Percentiles rank a stretch among this genome's conserved stretches.
Evolutionary conservation across 2,113 vertebrate genomes (phyloP).

Genomic region (Uria aalge): DNA sequence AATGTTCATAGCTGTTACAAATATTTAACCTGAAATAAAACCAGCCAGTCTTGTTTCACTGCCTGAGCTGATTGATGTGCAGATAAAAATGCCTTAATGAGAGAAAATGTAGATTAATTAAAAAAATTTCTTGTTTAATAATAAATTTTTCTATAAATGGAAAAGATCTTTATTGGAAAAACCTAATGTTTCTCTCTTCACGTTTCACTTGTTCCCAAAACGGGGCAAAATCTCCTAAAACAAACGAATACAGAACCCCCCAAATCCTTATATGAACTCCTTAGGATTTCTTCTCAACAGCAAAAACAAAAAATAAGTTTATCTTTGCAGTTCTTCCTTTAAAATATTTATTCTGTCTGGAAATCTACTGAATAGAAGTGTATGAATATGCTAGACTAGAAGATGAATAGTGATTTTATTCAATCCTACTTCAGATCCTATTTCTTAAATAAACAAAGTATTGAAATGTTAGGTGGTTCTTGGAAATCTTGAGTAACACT

Average conservation of each 20-base stretch:
- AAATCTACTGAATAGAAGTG: not conserved
- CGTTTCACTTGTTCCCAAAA: not conserved
- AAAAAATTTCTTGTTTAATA: not conserved
- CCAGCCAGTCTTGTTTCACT: not conserved
- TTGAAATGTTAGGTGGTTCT: not conserved
- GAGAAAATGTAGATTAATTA: not conserved
- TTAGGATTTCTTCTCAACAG: not conserved
- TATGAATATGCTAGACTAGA: not conserved
- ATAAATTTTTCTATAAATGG: not conserved
- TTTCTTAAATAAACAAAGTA: not conserved
- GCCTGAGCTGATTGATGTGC: not conserved
- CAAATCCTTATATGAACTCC: not conserved
- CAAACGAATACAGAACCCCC: not conserved
- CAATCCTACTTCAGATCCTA: not conserved
- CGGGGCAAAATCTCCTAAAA: not conserved
- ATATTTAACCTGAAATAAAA: not conserved
- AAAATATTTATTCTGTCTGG: not conserved
- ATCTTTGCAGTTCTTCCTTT: not conserved
- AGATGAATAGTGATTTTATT: not conserved
- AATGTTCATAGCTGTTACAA: not conserved
- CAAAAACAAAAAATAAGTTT: not conserved
- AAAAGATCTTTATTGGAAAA: not conserved
- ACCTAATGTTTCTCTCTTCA: not conserved
- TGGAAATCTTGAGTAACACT: not conserved
- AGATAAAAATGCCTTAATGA: not conserved